Evolutionary conservation across 92 coral and sea anemone genomes (phyloP).

Genomic region (Epizoanthus scotinus): DNA sequence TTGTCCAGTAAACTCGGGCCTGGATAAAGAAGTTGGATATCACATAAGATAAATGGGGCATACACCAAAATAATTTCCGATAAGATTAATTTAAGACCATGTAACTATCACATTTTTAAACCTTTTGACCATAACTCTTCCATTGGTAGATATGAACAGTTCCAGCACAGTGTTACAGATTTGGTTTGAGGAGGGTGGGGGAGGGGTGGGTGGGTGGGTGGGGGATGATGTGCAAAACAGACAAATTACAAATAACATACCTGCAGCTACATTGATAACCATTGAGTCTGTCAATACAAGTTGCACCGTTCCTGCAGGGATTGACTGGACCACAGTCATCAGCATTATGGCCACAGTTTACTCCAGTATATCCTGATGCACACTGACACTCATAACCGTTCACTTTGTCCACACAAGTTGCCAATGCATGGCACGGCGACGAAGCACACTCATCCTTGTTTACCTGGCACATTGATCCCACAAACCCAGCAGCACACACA

Average conservation of each 20-base stretch:
- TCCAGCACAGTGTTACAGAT: too few species aligned
- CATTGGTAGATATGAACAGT: too few species aligned
- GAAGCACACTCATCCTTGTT: slow-evolving; percentile 64
- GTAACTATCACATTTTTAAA: background rate
- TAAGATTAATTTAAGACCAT: too few species aligned
- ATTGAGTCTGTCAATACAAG: slow-evolving; percentile 76
- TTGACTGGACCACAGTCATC: slow-evolving; percentile 87
- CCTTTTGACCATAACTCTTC: too few species aligned
- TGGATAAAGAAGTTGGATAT: slow-evolving; percentile 25
- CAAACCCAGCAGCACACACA: slow-evolving; percentile 82
- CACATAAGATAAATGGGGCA: too few species aligned
- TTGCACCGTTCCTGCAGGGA: slow-evolving; percentile 96
- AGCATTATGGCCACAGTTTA: slow-evolving; percentile 73
- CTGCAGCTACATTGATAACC: slow-evolving; percentile 92
- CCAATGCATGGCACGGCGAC: slow-evolving; percentile 78
- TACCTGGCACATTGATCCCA: slow-evolving; percentile 69
- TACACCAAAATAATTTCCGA: too few species aligned
- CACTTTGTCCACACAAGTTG: slow-evolving; percentile 85
- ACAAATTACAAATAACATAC: slow-evolving; percentile 38
- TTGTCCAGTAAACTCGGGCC: slow-evolving; percentile 84
- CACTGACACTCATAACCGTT: slow-evolving; percentile 82
- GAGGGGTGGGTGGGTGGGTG: too few species aligned
- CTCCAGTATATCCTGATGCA: slow-evolving; percentile 87
- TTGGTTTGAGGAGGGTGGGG: too few species aligned
- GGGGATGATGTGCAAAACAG: background rate